Base-by-base conservation (phyloP, 1,140 invertebrate species). In the Lepidurus apus region DNA sequence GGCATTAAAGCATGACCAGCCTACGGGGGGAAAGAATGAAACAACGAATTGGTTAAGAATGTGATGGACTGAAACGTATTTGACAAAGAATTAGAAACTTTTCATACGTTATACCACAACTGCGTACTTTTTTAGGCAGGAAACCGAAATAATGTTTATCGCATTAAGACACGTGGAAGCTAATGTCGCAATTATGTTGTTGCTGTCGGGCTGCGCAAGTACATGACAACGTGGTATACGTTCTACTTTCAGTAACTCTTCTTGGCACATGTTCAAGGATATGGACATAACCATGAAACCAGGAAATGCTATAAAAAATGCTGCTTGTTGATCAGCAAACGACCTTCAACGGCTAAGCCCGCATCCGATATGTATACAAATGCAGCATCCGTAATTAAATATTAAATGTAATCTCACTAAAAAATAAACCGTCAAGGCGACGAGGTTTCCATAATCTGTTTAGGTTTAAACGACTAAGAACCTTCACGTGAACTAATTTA, bases 241-340 rank as follows among this genome's bases (percentile, higher is more conserved):
- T 65, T 65, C 21, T 17, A 65, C 53, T 65, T 65, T 65, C 21
- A 21, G 17, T 65, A 17, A 4, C 13, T 17, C 21, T 65, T 65
- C 21, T 21, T 65, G 53, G 53, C 53, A 65, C 21, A 7, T 21
- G 53, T 17, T 65, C 53, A 65, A 65, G 53, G 53, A 5, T 65
- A n/a, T 65, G 17, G 3, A n/a, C 53, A 65, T 21, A n/a, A 65
- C 53, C 53, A 65, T 13, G 53, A 65, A 65, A 65, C 53, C 17
- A 65, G 53, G 53, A 65, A 65, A 65, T 10, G 53, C 53, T n/a
- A 65, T 65, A 65, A 65, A 65, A 65, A 65, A 65, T n/a, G 45
- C 21, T 21, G 53, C 53, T 65, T 65, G 53, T 65, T 65, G 53
- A 65, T 65, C 53, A 65, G 10, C 53, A 13, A 65, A 65, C 2